phyloP scores from a whole-genome alignment of 2,113 vertebrate genomes.

The Rhynchomys soricoides region DNA sequence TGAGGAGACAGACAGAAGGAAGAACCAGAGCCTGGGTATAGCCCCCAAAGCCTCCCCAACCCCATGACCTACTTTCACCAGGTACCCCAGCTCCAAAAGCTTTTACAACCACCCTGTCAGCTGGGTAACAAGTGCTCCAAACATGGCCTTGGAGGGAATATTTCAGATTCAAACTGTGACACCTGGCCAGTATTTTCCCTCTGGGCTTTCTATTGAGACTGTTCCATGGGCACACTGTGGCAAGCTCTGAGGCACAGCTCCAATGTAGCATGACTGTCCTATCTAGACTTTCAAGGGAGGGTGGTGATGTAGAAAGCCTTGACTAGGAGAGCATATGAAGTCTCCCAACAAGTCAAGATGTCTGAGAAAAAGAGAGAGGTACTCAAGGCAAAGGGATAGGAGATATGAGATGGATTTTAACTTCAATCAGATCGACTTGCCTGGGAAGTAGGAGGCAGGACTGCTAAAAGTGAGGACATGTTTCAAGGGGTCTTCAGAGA shows the following conservation, averaged over 20 bases:
- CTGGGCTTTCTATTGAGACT: not conserved
- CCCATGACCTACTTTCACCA: not conserved
- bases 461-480: not conserved
- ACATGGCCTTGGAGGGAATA: not conserved
- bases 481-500: not conserved
- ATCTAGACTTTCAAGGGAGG: not conserved
- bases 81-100: not conserved
- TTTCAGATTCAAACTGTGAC: not conserved
- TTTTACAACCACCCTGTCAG: not conserved
- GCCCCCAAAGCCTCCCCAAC: not conserved
- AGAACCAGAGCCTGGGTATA: not conserved
- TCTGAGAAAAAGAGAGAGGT: not conserved
- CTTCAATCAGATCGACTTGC: not conserved
- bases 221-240: fast-evolving
- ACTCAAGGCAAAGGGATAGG: not conserved
- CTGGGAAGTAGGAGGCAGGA: not conserved
- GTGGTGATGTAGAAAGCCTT: not conserved
- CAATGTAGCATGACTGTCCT: not conserved
- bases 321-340: not conserved
- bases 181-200: not conserved
- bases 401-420: not conserved
- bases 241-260: not conserved
- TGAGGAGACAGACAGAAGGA: not conserved
- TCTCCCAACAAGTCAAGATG: not conserved
- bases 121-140: too few species aligned